Base-by-base conservation (phyloP, 1,140 invertebrate species). In the Zaprionus ornatus region DNA sequence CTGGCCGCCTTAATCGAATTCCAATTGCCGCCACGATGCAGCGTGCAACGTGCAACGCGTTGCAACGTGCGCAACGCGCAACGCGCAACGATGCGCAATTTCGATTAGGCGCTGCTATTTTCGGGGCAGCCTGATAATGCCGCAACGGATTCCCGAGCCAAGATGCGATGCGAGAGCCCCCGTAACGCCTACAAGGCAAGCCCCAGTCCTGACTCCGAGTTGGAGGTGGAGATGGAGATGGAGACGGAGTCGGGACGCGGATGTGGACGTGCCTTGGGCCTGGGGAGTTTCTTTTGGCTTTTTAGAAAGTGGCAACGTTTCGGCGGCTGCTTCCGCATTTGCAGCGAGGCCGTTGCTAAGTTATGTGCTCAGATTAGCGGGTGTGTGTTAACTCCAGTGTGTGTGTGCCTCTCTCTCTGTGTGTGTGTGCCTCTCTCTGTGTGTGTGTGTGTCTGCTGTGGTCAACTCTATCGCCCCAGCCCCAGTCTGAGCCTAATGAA, bases 331-430 rank as follows among this genome's bases (percentile, higher is more conserved):
- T 90, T 88, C 85, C 85, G 85, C 85, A 90, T 88, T 88, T 79
- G 74, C 50, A 60, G 69, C 59, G 57, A n/a, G 60, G 66, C 52
- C 37, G 65, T 55, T 65, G 59, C 66, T 68, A 83, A 88, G 76
- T 85, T 88, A 88, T 88, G 86, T 85, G 81, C 72, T 70, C 50
- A 85, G 85, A 88, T 88, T 88, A 88, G 85, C 85, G 85, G 81
- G 86, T 90, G 85, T 90, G 84, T 87, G 84, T 82, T 87, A 87
- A 90, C 66, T 87, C 29, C 7, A 32, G 61, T 73, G 50, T 61
- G 40, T 29, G 25, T 10, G 32, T 32, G 25, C 52, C 17, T 32
- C 35, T 17, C 12, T 56, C 19, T 60, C n/a, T 55, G 12, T 37
- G 19, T 55, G 17, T 72, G 19, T 29, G 27, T 1, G 0, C 1